A percentile compares a stretch with the other conserved stretches of the same genome.
Evolutionary conservation across 2,113 vertebrate genomes (phyloP).

Genomic region (Sclerurus mexicanus): DNA sequence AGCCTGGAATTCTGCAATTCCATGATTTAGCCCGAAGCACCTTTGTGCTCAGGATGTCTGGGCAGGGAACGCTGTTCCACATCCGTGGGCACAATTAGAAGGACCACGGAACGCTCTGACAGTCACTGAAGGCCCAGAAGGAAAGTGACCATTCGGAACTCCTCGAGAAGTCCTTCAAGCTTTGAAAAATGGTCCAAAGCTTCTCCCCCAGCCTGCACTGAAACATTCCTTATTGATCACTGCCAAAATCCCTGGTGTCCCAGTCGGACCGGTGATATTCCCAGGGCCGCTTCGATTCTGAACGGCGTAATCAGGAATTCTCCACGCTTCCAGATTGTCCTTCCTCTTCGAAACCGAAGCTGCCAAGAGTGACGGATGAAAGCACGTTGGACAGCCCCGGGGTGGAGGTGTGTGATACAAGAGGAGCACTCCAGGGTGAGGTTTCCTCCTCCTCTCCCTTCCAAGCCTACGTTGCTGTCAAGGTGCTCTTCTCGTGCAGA

Average conservation of each 20-base stretch:
- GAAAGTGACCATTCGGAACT: background rate
- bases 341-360: background rate
- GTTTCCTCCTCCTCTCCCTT: background rate
- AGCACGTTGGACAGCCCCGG: background rate
- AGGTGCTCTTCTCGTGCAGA: background rate
- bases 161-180: background rate
- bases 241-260: background rate
- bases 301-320: background rate
- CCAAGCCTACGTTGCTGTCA: background rate
- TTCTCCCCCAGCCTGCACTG: background rate
- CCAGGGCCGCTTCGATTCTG: background rate
- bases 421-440: background rate
- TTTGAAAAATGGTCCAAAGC: background rate
- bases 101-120: background rate
- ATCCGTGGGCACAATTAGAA: background rate
- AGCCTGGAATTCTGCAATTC: background rate
- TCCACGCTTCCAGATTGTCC: background rate
- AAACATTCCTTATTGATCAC: background rate
- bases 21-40: background rate
- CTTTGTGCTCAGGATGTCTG: background rate
- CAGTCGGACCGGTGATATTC: background rate
- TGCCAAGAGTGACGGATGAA: background rate
- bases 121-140: background rate
- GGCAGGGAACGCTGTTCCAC: background rate
- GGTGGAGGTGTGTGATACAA: background rate